Evolutionary conservation across 2,113 vertebrate species (phyloP).

Genomic region (Dicentrarchus labrax): DNA sequence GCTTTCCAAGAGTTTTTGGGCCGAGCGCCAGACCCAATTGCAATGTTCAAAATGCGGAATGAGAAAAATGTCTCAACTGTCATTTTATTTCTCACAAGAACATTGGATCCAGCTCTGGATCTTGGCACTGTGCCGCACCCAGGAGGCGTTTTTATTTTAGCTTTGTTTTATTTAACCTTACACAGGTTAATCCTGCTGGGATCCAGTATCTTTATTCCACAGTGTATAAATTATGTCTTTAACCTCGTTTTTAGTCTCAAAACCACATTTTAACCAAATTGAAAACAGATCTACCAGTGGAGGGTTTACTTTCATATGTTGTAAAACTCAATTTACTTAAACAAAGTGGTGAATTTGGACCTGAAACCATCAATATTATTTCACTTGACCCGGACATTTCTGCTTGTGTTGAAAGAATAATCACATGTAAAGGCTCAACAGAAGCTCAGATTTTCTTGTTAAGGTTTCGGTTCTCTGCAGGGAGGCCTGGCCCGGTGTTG

Average conservation of each 20-base stretch:
- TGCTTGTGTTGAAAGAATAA: background rate
- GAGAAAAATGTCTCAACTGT: constrained; percentile 38
- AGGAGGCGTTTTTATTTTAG: background rate
- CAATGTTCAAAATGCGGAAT: background rate
- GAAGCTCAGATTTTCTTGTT: background rate
- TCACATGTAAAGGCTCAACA: background rate
- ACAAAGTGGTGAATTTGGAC: background rate
- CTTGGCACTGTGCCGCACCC: background rate
- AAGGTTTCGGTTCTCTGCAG: background rate
- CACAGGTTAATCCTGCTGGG: background rate
- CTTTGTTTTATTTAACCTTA: background rate
- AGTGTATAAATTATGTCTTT: background rate
- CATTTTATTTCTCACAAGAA: constrained; percentile 17
- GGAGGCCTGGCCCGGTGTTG: background rate
- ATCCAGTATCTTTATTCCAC: background rate
- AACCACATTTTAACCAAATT: too few relatives aligned
- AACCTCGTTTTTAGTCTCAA: background rate
- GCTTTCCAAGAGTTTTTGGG: background rate
- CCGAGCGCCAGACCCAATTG: constrained; percentile 9
- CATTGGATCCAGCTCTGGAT: constrained; percentile 13
- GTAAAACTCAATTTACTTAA: background rate
- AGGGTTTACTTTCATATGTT: background rate
- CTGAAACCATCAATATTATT: background rate
- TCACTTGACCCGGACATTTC: background rate
- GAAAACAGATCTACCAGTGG: background rate